Percentiles rank a stretch among this genome's conserved stretches.
Conservation (phyloP, 2,797 vertebrate species). For the Clarias laeviceps region DNA sequence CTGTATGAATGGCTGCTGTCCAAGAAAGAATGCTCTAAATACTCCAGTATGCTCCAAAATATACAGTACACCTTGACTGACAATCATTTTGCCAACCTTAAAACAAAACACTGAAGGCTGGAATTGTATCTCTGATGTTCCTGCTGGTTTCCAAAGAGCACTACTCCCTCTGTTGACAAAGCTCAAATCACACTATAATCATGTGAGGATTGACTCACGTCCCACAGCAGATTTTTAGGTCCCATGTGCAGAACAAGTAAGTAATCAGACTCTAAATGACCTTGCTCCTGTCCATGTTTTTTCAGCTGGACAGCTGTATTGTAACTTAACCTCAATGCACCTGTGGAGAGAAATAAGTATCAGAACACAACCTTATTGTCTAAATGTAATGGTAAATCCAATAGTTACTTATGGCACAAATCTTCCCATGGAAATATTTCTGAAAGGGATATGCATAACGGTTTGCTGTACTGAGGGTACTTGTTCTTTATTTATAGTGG, state of each 20-base stretch:
- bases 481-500: conserved; percentile 15
- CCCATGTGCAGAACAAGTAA: conserved; percentile 48
- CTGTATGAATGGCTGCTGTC: too few species aligned
- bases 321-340: conserved; percentile 72
- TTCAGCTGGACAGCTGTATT: conserved; percentile 72
- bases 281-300: conserved; percentile 67
- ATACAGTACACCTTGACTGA: too few species aligned
- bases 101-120: conserved; percentile 22
- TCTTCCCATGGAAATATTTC: neutral
- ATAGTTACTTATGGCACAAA: neutral
- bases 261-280: conserved; percentile 54
- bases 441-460: conserved; percentile 29
- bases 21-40: too few species aligned
- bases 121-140: conserved; percentile 12
- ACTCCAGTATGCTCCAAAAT: too few species aligned
- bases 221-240: conserved; percentile 12
- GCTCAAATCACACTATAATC: conserved; percentile 20
- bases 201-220: conserved; percentile 9
- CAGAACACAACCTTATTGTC: conserved; percentile 57
- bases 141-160: conserved; percentile 36
- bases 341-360: conserved; percentile 64
- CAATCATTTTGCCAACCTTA: neutral
- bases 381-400: conserved; percentile 11
- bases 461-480: conserved; percentile 2
- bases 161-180: conserved; percentile 49